A percentile compares a stretch with the other conserved stretches of the same genome.
Conservation (phyloP, 2,797 vertebrate species). For the Acestrorhynchus altus region DNA sequence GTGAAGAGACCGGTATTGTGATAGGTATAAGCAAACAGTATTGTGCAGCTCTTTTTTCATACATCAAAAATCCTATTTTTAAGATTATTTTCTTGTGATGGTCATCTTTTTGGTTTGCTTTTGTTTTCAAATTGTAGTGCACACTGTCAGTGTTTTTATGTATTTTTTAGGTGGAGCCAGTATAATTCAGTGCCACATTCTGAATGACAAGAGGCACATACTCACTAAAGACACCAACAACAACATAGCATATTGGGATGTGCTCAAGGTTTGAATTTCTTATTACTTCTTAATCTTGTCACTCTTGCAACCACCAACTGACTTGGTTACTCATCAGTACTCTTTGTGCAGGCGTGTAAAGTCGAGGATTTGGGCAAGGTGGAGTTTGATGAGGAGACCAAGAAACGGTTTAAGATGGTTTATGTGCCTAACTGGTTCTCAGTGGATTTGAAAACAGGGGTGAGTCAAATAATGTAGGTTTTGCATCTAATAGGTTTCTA, state of each 20-base stretch:
- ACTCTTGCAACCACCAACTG: not conserved
- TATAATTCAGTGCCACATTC: conserved; percentile 89
- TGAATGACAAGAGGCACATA: conserved; percentile 90
- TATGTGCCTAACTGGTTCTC: conserved; percentile 92
- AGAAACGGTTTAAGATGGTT: conserved; percentile 89
- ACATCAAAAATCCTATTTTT: too few relatives aligned
- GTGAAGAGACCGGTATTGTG: too few relatives aligned
- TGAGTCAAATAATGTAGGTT: conserved; percentile 71
- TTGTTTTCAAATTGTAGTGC: not conserved
- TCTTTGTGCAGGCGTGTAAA: conserved; percentile 82
- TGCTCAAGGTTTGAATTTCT: conserved; percentile 79
- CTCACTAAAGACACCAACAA: conserved; percentile 90
- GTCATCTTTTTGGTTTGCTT: too few relatives aligned
- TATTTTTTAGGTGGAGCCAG: conserved; percentile 83
- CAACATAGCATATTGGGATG: conserved; percentile 88
- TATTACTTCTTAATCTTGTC: not conserved
- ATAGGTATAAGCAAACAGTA: too few relatives aligned
- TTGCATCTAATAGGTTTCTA: too few relatives aligned
- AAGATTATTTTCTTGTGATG: too few relatives aligned
- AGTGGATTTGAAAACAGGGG: conserved; percentile 88
- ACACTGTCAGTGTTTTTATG: conserved; percentile 30
- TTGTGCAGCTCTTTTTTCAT: too few relatives aligned
- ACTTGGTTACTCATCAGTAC: not conserved
- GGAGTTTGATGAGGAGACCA: conserved; percentile 90
- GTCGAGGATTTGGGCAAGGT: conserved; percentile 87